These are phyloP conservation scores for Cephus cinctus DNA, from an alignment of 1,140 invertebrate species.

Conservation along the genomic window DNA sequence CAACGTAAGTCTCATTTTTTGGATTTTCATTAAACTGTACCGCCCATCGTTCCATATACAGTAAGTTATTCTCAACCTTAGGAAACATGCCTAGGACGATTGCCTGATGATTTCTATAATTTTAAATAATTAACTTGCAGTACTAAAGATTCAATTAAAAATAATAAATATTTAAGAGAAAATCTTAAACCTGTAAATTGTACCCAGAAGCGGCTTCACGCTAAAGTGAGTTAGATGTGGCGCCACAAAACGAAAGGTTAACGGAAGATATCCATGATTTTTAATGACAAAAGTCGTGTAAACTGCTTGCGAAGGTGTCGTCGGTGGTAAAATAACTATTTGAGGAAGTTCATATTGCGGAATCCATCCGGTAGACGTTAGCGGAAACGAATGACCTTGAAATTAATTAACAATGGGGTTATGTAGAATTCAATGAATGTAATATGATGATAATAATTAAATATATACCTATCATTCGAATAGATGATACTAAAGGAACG, in stretches of 20 bases:
- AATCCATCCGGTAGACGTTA: constrained; percentile 19
- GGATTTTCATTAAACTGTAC: constrained; percentile 33
- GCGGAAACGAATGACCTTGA: constrained; percentile 33
- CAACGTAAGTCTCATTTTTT: constrained; percentile 29
- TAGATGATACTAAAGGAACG: constrained; percentile 22
- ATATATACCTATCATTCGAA: constrained; percentile 31
- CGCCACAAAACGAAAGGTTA: constrained; percentile 38
- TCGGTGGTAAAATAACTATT: constrained; percentile 36
- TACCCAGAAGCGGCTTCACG: constrained; percentile 40
- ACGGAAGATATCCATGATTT: constrained; percentile 28
- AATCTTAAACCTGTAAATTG: constrained; percentile 25
- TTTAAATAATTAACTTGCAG: not conserved
- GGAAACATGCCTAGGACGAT: constrained; percentile 35
- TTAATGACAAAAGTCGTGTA: constrained; percentile 39
- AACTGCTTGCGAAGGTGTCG: constrained; percentile 26
- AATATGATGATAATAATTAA: not conserved
- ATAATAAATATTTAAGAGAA: not conserved
- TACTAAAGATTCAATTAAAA: not conserved
- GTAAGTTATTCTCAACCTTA: constrained; percentile 18
- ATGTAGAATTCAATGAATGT: not conserved
- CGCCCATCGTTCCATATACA: constrained; percentile 39
- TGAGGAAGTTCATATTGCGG: constrained; percentile 34
- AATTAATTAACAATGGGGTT: constrained; percentile 3
- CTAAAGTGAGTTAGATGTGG: constrained; percentile 29
- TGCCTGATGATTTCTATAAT: constrained; percentile 30